A percentile compares a stretch with the other conserved stretches of the same genome.
Conservation (phyloP, 1,140 invertebrate species). For the Megalopta genalis region DNA sequence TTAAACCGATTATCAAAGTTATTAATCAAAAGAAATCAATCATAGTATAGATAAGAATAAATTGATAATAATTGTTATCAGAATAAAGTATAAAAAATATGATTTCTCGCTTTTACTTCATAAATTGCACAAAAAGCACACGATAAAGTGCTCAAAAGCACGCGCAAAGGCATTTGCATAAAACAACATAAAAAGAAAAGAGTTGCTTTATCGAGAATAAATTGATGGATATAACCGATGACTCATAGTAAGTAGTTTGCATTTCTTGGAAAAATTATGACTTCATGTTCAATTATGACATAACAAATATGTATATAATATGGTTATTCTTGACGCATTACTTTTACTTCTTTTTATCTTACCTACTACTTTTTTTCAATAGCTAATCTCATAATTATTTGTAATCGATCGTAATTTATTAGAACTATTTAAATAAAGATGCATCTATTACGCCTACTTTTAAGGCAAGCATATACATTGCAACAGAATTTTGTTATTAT, state of each 20-base stretch:
- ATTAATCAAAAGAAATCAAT: not conserved
- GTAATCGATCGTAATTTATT: not conserved
- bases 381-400: too few species aligned
- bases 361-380: not conserved
- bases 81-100: too few species aligned
- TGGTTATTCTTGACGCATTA: too few species aligned
- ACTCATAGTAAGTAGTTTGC: conserved; percentile 3
- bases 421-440: not conserved
- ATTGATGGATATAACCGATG: not conserved
- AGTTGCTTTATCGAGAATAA: not conserved
- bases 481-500: not conserved
- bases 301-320: not conserved
- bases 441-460: not conserved
- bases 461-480: not conserved
- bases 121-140: not conserved
- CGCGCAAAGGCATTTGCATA: not conserved
- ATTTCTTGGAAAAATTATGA: conserved; percentile 19
- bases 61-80: not conserved
- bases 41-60: conserved; percentile 7
- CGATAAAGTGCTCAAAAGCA: not conserved
- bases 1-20: not conserved
- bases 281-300: not conserved
- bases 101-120: too few species aligned
- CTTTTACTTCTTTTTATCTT: too few species aligned
- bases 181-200: not conserved